Conservation (phyloP, 2,113 vertebrate genomes). For the Choloepus hoffmanni region DNA sequence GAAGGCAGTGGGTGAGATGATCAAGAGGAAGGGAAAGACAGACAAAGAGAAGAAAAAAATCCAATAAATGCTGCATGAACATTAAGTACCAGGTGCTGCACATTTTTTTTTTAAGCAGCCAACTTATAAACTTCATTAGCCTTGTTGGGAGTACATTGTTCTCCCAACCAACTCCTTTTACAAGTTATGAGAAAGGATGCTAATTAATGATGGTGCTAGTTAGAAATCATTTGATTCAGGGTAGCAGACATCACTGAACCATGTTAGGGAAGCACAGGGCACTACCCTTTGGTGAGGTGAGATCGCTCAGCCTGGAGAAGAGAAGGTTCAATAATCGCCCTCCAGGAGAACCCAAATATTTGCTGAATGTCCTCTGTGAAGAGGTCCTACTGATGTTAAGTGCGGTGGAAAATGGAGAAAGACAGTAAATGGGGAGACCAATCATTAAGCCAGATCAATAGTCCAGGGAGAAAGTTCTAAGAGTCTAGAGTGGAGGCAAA, state of each 20-base stretch:
- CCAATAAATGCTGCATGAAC: background rate
- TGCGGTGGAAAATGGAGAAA: background rate
- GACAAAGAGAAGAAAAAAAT: background rate
- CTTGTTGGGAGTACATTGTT: slow-evolving; percentile 47
- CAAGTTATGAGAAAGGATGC: slow-evolving; percentile 63
- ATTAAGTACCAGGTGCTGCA: background rate
- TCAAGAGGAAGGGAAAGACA: background rate
- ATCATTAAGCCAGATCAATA: background rate
- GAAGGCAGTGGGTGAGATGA: background rate
- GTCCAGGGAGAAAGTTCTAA: background rate
- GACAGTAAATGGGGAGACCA: background rate
- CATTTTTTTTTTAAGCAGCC: background rate
- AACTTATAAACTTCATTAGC: slow-evolving; percentile 41
- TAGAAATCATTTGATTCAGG: slow-evolving; percentile 58
- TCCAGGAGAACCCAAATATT: background rate
- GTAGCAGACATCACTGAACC: slow-evolving; percentile 5
- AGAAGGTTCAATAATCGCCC: background rate
- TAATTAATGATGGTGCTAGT: slow-evolving; percentile 58
- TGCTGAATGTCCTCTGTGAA: background rate
- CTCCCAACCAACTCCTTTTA: slow-evolving; percentile 56
- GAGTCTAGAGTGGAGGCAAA: background rate
- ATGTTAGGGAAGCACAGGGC: background rate
- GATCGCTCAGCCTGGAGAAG: background rate
- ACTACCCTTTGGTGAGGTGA: background rate
- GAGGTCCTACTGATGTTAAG: background rate